Conservation (phyloP, 2,888 invertebrate genomes). For the Biston stratarius region DNA sequence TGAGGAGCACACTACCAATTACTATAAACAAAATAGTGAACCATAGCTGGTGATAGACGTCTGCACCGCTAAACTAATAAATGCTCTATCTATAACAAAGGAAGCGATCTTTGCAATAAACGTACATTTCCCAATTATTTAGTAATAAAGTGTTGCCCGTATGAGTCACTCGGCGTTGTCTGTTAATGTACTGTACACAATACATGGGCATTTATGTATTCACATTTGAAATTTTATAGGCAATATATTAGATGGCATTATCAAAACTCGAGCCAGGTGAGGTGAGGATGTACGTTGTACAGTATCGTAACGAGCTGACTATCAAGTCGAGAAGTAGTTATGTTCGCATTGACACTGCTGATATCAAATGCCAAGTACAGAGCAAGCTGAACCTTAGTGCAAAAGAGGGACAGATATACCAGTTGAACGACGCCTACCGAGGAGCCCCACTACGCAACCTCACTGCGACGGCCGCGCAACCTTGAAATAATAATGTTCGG, state of each 20-base stretch:
- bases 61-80: slow-evolving; percentile 44
- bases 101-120: slow-evolving; percentile 54
- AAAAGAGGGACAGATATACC: slow-evolving; percentile 82
- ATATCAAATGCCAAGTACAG: slow-evolving; percentile 81
- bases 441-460: slow-evolving; percentile 86
- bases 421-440: slow-evolving; percentile 82
- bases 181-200: slow-evolving; percentile 49
- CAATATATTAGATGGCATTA: slow-evolving; percentile 51
- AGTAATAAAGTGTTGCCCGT: slow-evolving; percentile 30
- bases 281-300: slow-evolving; percentile 54
- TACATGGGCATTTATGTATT: slow-evolving; percentile 48
- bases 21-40: slow-evolving; percentile 18
- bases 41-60: slow-evolving; percentile 46
- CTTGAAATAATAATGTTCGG: slow-evolving; percentile 87
- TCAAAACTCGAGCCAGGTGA: slow-evolving; percentile 61
- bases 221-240: slow-evolving; percentile 58
- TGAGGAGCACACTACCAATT: slow-evolving; percentile 30
- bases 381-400: slow-evolving; percentile 77
- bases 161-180: slow-evolving; percentile 64
- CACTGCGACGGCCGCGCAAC: slow-evolving; percentile 85
- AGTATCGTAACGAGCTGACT: slow-evolving; percentile 64
- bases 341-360: slow-evolving; percentile 70
- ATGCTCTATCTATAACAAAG: slow-evolving; percentile 52
- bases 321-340: slow-evolving; percentile 75
- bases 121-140: slow-evolving; percentile 36